Conservation (phyloP, 2,888 invertebrate genomes). For the Agrilus biguttatus region DNA sequence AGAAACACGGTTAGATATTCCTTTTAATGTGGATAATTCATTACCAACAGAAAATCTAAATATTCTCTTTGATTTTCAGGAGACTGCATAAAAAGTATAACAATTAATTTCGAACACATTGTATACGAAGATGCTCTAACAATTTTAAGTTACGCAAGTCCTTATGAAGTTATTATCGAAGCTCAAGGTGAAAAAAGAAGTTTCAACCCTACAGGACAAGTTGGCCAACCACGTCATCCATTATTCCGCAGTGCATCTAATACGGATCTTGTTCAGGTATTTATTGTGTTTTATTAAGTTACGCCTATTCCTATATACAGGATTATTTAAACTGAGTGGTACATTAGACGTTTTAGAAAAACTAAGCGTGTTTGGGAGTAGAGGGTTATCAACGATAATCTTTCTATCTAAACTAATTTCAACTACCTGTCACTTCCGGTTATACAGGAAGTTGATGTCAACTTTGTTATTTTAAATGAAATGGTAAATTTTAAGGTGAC, state of each 20-base stretch:
- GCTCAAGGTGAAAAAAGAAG: slow-evolving; percentile 41
- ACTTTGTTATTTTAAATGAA: too few species aligned
- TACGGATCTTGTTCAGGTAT: slow-evolving; percentile 55
- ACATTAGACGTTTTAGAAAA: too few species aligned
- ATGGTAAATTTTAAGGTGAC: too few species aligned
- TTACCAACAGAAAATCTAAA: neutral
- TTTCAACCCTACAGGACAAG: slow-evolving; percentile 8
- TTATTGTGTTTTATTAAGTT: neutral
- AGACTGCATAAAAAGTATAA: slow-evolving; percentile 74
- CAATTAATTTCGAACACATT: slow-evolving; percentile 76
- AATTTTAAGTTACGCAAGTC: slow-evolving; percentile 80
- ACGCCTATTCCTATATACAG: too few species aligned
- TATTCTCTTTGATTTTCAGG: slow-evolving; percentile 37
- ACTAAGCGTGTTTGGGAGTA: too few species aligned
- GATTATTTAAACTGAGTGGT: neutral
- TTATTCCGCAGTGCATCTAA: slow-evolving; percentile 65
- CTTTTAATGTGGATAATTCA: too few species aligned
- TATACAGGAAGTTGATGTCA: too few species aligned
- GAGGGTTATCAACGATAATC: too few species aligned
- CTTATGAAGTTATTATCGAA: slow-evolving; percentile 73
- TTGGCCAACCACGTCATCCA: slow-evolving; percentile 51
- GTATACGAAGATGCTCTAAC: slow-evolving; percentile 83
- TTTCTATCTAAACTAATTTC: too few species aligned
- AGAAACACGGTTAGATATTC: too few species aligned
- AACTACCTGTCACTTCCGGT: too few species aligned